A percentile compares a stretch with the other conserved stretches of the same genome.
These are phyloP conservation scores for Anolis carolinensis DNA, from an alignment of 2,113 vertebrate species.

Conservation along the genomic window DNA sequence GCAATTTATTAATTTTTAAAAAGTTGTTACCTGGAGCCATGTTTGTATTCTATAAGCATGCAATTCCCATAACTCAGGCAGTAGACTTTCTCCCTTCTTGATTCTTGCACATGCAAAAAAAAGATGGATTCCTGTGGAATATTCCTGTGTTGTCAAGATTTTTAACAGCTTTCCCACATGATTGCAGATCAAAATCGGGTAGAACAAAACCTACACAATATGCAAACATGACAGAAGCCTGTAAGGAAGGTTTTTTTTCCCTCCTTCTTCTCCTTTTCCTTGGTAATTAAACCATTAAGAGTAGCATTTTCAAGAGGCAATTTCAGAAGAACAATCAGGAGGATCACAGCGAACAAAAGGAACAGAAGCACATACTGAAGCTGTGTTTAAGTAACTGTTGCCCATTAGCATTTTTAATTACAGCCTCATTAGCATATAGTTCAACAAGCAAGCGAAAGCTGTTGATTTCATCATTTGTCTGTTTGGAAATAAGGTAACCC, in stretches of 20 bases:
- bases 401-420: slow-evolving; percentile 72
- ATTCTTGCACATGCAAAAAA: not conserved
- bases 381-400: slow-evolving; percentile 1
- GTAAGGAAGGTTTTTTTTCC: not conserved
- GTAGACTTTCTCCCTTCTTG: not conserved
- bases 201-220: not conserved
- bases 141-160: not conserved
- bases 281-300: slow-evolving; percentile 56
- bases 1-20: not conserved
- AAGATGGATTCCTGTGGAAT: not conserved
- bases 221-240: not conserved
- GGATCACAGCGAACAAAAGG: slow-evolving; percentile 53
- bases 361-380: slow-evolving; percentile 61
- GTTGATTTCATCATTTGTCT: slow-evolving; percentile 60
- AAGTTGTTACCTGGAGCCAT: not conserved
- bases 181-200: not conserved
- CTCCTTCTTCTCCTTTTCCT: not conserved
- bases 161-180: not conserved
- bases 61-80: slow-evolving; percentile 31
- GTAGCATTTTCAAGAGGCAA: slow-evolving; percentile 20
- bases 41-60: not conserved
- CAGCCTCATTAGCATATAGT: slow-evolving; percentile 61
- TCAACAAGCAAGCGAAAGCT: slow-evolving; percentile 51
- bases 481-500: slow-evolving; percentile 53
- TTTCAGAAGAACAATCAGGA: slow-evolving; percentile 42